Evolutionary conservation across 1,140 invertebrate species (phyloP), one percentile per base, ranked within the genome.

Genomic region (Octopus bimaculoides): DNA sequence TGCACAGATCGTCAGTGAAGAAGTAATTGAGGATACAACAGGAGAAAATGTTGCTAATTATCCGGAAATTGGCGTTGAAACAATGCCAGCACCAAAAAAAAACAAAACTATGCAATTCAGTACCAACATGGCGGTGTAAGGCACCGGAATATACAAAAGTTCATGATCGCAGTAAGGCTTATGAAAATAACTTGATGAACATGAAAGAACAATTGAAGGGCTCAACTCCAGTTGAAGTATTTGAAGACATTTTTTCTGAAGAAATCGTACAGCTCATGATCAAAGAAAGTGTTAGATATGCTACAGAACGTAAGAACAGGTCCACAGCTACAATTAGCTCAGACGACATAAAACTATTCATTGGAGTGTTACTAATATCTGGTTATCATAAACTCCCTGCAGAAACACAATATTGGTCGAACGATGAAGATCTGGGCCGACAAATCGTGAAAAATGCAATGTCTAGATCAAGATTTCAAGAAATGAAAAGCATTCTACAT

Each of bases 351-450:
- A 74, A 74, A 74, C 41, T 41, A 74, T 41, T 74, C 7, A 20
- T 20, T 8, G 73, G 20, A 74, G 41, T 74, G 14, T 74, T 74
- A 20, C 7, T 61, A 61, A 61, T 74, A 20, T 74, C 73, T 10
- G 41, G 20, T 74, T 74, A 20, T 74, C 73, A 74, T 74, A 20
- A 74, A 20, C 41, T 74, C 8, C 20, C 20, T 20, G 7, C 73
- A 74, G 73, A 74, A 20, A 74, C 17, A 74, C 73, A 74, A 10
- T 66, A 66, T n/a, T 66, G 61, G 61, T 10, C 61, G n/a, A 74
- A 74, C 41, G 20, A 74, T 17, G 73, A 74, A 74, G 73, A 74
- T 74, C 9, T 74, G 41, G 20, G 20, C 41, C 8, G 8, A 8
- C 41, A 17, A 20, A 74, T 74, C 8, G 8, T 74, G 8, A 74